Evolutionary conservation across 2,888 invertebrate species (phyloP).

Genomic region (Eupsilia transversa): DNA sequence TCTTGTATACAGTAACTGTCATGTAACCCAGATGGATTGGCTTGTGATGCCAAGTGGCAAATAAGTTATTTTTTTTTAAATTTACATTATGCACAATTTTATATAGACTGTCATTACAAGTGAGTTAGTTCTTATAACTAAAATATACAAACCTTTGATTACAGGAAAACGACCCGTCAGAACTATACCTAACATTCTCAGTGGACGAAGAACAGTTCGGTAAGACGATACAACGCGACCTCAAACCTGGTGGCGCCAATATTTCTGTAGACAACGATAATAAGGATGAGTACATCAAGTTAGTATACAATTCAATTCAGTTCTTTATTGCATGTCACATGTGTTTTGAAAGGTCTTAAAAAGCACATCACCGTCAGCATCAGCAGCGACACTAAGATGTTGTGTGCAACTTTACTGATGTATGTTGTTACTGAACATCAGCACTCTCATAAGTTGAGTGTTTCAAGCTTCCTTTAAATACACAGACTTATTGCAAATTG

Average conservation of each 20-base stretch:
- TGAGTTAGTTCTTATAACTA: background rate
- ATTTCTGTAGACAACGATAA: slow-evolving; percentile 97
- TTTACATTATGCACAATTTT: background rate
- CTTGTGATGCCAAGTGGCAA: background rate
- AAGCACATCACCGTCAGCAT: background rate
- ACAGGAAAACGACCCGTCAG: slow-evolving; percentile 98
- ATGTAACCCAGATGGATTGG: background rate
- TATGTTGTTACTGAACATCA: background rate
- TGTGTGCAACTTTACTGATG: no score
- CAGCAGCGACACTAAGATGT: no score
- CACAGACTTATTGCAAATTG: background rate
- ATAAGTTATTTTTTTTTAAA: background rate
- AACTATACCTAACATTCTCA: slow-evolving; percentile 97
- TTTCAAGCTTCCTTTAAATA: background rate
- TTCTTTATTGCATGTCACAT: background rate
- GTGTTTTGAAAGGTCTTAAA: background rate
- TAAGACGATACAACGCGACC: slow-evolving; percentile 96
- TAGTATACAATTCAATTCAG: background rate
- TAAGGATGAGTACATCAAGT: slow-evolving; percentile 99
- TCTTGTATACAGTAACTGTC: background rate
- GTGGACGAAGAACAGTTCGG: slow-evolving; percentile 99
- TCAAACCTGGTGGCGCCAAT: slow-evolving; percentile 97
- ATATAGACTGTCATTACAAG: background rate
- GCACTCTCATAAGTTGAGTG: background rate
- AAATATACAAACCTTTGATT: background rate